Conservation (phyloP, 1,140 invertebrate species). For the Pogonomyrmex barbatus region DNA sequence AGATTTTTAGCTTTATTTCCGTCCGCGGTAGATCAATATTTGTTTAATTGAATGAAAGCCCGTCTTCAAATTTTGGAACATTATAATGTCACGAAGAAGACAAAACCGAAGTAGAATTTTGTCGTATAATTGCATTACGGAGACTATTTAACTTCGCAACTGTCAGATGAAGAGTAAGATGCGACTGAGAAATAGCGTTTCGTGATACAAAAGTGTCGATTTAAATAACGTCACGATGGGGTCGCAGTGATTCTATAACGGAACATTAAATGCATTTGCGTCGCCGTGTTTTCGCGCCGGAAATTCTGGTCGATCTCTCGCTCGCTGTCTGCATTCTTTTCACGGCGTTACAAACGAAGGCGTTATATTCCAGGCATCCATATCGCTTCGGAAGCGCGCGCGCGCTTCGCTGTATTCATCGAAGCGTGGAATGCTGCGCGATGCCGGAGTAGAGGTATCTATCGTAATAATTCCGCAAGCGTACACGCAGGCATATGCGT, state of each 20-base stretch:
- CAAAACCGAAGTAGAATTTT: not conserved
- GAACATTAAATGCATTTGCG: not conserved
- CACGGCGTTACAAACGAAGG: conserved; percentile 27
- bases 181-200: not conserved
- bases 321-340: not conserved
- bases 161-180: conserved; percentile 11
- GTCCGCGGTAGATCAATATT: not conserved
- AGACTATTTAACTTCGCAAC: conserved; percentile 12
- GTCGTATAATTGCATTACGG: conserved; percentile 3
- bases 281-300: not conserved
- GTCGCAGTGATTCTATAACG: conserved; percentile 3
- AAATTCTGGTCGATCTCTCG: not conserved
- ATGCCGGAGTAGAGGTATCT: conserved; percentile 16
- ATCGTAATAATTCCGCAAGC: conserved; percentile 57
- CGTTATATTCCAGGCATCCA: conserved; percentile 36
- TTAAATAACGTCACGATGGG: conserved; percentile 22
- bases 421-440: conserved; percentile 32
- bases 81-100: not conserved
- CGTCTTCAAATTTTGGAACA: not conserved
- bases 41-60: conserved; percentile 2
- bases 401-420: conserved; percentile 21
- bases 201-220: not conserved
- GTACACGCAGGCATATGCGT: conserved; percentile 25
- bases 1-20: not conserved
- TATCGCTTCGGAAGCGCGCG: conserved; percentile 24